Evolutionary conservation across 53 echinoderm and acorn worm species (phyloP).

Genomic region (Pentamera pediparva): DNA sequence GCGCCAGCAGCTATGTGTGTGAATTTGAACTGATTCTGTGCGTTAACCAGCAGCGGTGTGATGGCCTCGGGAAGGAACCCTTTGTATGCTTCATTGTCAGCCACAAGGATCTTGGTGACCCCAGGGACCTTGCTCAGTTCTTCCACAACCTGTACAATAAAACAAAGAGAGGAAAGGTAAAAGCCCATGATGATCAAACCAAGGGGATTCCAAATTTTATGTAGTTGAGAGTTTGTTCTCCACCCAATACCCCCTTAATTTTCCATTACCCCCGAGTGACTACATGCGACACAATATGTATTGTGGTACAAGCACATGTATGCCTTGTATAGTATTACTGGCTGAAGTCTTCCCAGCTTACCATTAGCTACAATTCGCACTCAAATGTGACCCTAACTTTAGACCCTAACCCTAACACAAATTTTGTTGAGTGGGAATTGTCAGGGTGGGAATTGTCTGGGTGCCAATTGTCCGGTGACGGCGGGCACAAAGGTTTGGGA

Average conservation of each 20-base stretch:
- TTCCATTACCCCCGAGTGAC: not conserved
- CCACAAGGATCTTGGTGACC: constrained; percentile 74
- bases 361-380: too few relatives aligned
- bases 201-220: not conserved
- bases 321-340: too few relatives aligned
- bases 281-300: not conserved
- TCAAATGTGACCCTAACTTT: too few relatives aligned
- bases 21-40: constrained; percentile 96
- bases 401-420: too few relatives aligned
- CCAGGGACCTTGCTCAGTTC: constrained; percentile 76
- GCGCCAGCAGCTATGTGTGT: constrained; percentile 94
- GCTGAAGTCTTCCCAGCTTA: too few relatives aligned
- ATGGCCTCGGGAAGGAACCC: constrained; percentile 91
- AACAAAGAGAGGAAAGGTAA: too few relatives aligned
- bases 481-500: too few relatives aligned
- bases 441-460: too few relatives aligned
- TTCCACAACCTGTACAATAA: constrained; percentile 95
- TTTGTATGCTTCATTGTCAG: constrained; percentile 86
- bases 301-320: too few relatives aligned
- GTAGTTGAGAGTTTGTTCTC: not conserved
- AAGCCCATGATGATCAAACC: too few relatives aligned
- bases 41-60: constrained; percentile 77
- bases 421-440: too few relatives aligned
- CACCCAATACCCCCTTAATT: not conserved
- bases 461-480: too few relatives aligned